Percentiles rank a stretch among this genome's conserved stretches.
phyloP scores from a whole-genome alignment of 2,888 invertebrate species.

The Stenichneumon culpator region DNA sequence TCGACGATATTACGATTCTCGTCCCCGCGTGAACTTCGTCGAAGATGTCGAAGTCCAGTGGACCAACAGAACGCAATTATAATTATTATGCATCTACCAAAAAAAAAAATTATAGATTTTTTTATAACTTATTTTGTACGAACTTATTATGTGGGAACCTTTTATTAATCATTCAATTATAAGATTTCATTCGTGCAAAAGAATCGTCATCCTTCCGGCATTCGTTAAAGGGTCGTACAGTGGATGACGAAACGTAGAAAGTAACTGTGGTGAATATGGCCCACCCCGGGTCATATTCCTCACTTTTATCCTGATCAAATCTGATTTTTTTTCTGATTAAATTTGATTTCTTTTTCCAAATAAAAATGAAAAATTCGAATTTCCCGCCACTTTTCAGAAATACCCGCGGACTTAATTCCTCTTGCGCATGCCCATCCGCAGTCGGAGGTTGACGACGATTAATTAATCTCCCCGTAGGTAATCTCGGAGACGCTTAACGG shows the following conservation, averaged over 20 bases:
- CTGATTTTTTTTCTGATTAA: background rate
- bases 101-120: background rate
- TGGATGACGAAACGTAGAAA: too few relatives aligned
- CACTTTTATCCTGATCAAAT: background rate
- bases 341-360: background rate
- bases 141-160: too few relatives aligned
- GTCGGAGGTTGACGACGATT: background rate
- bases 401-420: background rate
- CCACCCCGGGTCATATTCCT: too few relatives aligned
- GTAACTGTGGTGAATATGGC: too few relatives aligned
- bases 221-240: too few relatives aligned
- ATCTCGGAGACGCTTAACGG: background rate
- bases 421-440: too few relatives aligned
- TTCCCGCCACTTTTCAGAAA: background rate
- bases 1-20: background rate
- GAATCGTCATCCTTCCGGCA: too few relatives aligned
- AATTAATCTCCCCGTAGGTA: constrained; percentile 22
- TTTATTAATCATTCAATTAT: too few relatives aligned
- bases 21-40: background rate
- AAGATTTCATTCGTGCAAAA: too few relatives aligned
- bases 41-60: background rate
- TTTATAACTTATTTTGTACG: too few relatives aligned
- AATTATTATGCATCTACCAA: background rate
- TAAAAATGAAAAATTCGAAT: background rate
- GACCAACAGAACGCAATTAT: too few relatives aligned